These are phyloP conservation scores for Thalassoma bifasciatum DNA, from an alignment of 2,113 vertebrate genomes.

Conservation along the genomic window DNA sequence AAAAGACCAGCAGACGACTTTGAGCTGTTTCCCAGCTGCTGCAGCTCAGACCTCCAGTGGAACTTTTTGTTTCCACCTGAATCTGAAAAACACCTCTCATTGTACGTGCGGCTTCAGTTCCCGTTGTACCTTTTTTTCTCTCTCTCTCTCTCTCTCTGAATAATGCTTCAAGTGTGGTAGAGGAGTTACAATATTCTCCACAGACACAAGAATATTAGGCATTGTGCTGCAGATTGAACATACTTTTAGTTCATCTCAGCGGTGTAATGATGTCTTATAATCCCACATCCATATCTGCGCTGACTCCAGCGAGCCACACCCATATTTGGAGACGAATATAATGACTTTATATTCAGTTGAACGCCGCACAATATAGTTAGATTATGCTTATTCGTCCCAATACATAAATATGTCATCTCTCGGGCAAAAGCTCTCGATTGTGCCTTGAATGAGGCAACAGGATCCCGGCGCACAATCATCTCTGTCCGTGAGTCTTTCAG, in stretches of 20 bases:
- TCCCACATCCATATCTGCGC: conserved; percentile 56
- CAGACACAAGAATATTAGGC: conserved; percentile 44
- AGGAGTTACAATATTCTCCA: background rate
- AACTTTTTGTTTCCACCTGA: conserved; percentile 39
- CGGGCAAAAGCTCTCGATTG: conserved; percentile 70
- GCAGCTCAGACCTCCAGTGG: conserved; percentile 55
- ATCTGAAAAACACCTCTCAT: background rate
- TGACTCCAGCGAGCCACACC: conserved; percentile 57
- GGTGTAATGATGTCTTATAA: conserved; percentile 72
- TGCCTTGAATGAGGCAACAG: conserved; percentile 71
- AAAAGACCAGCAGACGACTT: conserved; percentile 55
- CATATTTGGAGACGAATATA: conserved; percentile 56
- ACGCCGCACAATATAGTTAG: conserved; percentile 61
- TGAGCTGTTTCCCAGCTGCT: conserved; percentile 36
- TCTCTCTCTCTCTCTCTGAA: background rate
- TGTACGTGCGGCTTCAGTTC: background rate
- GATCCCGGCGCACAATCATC: conserved; percentile 70
- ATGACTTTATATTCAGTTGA: conserved; percentile 64
- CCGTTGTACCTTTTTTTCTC: background rate
- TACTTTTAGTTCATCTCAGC: conserved; percentile 47
- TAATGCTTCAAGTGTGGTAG: background rate
- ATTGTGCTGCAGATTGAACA: conserved; percentile 50
- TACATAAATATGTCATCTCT: conserved; percentile 71
- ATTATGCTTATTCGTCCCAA: conserved; percentile 72
- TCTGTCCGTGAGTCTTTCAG: conserved; percentile 73